Conservation (phyloP, 2,888 invertebrate species). For the Microctonus brassicae region DNA sequence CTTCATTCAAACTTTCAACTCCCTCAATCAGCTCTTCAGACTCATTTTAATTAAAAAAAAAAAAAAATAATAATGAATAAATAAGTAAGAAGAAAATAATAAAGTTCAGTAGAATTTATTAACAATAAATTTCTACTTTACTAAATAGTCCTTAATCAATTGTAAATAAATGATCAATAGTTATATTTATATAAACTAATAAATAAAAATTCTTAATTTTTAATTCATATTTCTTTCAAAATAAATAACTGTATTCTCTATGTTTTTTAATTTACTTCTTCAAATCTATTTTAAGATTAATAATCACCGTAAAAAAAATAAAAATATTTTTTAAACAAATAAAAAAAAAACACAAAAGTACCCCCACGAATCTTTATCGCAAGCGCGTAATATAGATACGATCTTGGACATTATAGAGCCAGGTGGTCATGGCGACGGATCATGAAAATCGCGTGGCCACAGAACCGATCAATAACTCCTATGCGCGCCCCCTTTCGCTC, state of each 20-base stretch:
- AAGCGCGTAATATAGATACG: slow-evolving; percentile 53
- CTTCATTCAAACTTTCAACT: neutral
- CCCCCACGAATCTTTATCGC: neutral
- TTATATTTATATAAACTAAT: too few relatives aligned
- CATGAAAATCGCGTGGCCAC: slow-evolving; percentile 68
- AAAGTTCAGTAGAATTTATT: too few relatives aligned
- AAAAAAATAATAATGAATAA: too few relatives aligned
- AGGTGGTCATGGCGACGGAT: slow-evolving; percentile 70
- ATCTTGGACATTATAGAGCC: slow-evolving; percentile 62
- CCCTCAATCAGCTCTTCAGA: neutral
- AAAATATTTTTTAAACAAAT: neutral
- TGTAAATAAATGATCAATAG: too few relatives aligned
- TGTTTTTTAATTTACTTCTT: too few relatives aligned
- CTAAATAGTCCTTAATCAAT: too few relatives aligned
- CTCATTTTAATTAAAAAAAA: neutral
- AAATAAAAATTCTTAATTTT: too few relatives aligned
- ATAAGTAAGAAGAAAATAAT: too few relatives aligned
- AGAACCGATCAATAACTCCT: slow-evolving; percentile 66
- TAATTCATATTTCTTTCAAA: too few relatives aligned
- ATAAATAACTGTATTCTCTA: too few relatives aligned
- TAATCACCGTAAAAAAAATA: neutral
- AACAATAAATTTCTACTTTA: too few relatives aligned
- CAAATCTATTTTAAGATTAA: too few relatives aligned
- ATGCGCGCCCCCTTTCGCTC: slow-evolving; percentile 49
- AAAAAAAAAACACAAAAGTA: neutral